Conservation (phyloP, 2,888 invertebrate species). For the Schizotus pectinicornis region DNA sequence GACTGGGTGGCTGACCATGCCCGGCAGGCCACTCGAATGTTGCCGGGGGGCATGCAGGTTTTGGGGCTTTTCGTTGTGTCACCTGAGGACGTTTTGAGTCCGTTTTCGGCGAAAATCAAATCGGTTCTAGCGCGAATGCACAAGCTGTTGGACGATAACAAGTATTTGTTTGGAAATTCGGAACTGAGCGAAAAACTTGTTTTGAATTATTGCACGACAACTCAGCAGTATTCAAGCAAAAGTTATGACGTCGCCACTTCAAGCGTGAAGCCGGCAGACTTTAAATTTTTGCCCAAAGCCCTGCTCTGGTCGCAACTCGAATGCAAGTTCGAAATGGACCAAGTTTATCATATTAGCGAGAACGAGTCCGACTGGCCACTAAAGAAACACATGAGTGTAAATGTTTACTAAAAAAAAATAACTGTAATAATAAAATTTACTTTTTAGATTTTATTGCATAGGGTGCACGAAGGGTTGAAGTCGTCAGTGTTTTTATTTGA, state of each 20-base stretch:
- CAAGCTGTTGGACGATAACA: conserved; percentile 63
- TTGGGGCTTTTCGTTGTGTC: conserved; percentile 81
- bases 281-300: conserved; percentile 74
- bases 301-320: conserved; percentile 80
- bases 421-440: neutral
- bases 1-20: conserved; percentile 81
- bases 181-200: conserved; percentile 68
- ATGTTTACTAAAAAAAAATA: conserved; percentile 8
- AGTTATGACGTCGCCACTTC: conserved; percentile 66
- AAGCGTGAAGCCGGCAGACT: conserved; percentile 72
- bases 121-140: conserved; percentile 64
- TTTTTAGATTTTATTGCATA: conserved; percentile 66
- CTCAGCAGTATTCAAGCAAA: conserved; percentile 67
- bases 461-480: conserved; percentile 65
- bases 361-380: conserved; percentile 68
- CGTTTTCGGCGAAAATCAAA: conserved; percentile 65
- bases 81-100: conserved; percentile 68
- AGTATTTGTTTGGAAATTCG: conserved; percentile 67
- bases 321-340: conserved; percentile 77
- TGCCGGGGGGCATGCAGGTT: conserved; percentile 88
- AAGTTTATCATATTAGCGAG: conserved; percentile 72
- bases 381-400: conserved; percentile 73
- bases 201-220: conserved; percentile 64
- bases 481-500: conserved; percentile 76
- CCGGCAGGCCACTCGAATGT: conserved; percentile 85